phyloP scores from a whole-genome alignment of 2,113 vertebrate species.

The Sinocyclocheilus rhinocerous region DNA sequence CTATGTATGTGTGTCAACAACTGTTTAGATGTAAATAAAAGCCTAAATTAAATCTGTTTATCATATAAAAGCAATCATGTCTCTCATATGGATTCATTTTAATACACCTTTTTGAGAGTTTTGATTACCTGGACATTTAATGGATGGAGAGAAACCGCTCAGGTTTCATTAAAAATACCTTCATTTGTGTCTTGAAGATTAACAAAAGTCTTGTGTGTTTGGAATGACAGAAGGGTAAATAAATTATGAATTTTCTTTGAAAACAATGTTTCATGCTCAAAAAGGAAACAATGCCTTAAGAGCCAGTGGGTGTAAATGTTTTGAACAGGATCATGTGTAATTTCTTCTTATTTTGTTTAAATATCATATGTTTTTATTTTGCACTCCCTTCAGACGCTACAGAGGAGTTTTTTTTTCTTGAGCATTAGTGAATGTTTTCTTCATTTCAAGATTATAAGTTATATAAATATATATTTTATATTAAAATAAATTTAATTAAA shows the following conservation, averaged over 20 bases:
- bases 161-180: no score
- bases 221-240: not conserved
- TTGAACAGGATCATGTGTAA: no score
- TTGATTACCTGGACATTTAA: not conserved
- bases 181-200: not conserved
- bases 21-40: not conserved
- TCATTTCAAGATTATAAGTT: not conserved
- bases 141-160: not conserved
- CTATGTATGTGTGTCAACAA: no score
- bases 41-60: not conserved
- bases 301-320: no score
- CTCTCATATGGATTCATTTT: not conserved
- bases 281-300: no score
- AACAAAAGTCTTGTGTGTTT: not conserved
- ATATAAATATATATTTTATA: not conserved
- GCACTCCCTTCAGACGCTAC: no score
- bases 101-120: not conserved
- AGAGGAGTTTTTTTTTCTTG: no score
- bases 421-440: no score
- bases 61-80: not conserved
- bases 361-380: no score
- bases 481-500: not conserved
- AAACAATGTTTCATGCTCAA: no score
- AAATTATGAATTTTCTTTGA: not conserved
- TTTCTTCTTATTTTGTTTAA: no score